Conservation (phyloP, 2,888 invertebrate genomes). For the Plebejus argus region DNA sequence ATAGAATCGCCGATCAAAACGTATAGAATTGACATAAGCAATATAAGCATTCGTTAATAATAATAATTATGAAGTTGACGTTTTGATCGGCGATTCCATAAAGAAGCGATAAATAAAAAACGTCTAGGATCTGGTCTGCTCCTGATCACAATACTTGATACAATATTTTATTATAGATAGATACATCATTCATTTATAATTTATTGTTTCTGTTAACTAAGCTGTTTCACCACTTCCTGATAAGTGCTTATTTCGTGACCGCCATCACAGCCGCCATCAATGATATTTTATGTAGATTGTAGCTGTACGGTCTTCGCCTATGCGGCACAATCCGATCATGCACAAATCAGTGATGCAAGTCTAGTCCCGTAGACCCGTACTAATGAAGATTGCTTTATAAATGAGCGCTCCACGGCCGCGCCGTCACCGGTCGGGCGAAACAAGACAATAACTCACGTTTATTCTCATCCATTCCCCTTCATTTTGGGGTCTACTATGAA, state of each 20-base stretch:
- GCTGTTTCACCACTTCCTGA: too few relatives aligned
- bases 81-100: background rate
- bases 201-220: too few relatives aligned
- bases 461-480: background rate
- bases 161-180: background rate
- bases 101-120: too few relatives aligned
- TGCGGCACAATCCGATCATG: background rate
- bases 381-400: conserved; percentile 1
- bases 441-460: conserved; percentile 4
- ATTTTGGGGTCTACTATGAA: background rate
- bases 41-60: too few relatives aligned
- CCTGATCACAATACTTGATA: background rate
- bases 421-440: background rate
- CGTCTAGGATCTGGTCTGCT: background rate
- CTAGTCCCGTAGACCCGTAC: background rate
- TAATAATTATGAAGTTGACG: too few relatives aligned
- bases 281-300: background rate
- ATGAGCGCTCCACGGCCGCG: background rate
- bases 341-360: background rate
- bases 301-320: background rate
- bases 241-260: too few relatives aligned
- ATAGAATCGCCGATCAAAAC: too few relatives aligned
- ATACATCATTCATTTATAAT: background rate
- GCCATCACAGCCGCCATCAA: too few relatives aligned
- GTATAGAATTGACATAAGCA: too few relatives aligned